phyloP scores from a whole-genome alignment of 2,797 vertebrate species.

The Cirrhinus molitorella region DNA sequence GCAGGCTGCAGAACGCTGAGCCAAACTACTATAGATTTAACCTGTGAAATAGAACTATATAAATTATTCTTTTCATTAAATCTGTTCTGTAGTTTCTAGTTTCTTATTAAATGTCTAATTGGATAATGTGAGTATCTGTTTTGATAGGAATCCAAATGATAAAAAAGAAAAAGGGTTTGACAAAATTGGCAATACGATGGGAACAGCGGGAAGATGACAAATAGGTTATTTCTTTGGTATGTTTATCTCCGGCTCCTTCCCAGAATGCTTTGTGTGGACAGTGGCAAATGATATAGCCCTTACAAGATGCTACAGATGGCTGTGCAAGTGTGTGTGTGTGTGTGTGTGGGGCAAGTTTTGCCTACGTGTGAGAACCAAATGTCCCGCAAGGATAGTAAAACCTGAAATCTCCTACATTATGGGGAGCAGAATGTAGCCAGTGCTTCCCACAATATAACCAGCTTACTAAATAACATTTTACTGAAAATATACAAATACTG shows the following conservation, averaged over 20 bases:
- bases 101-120: neutral
- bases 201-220: slow-evolving; percentile 28
- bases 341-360: slow-evolving; percentile 33
- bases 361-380: slow-evolving; percentile 15
- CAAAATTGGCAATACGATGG: neutral
- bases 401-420: neutral
- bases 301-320: slow-evolving; percentile 48
- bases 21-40: slow-evolving; percentile 10
- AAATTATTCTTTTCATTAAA: no score
- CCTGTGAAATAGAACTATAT: neutral
- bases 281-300: slow-evolving; percentile 46
- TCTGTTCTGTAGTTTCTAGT: no score
- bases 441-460: neutral
- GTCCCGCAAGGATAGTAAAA: slow-evolving; percentile 7
- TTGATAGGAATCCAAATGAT: neutral
- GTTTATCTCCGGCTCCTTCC: slow-evolving; percentile 36
- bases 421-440: neutral
- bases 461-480: neutral
- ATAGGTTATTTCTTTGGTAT: slow-evolving; percentile 27
- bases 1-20: neutral
- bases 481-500: neutral
- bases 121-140: neutral
- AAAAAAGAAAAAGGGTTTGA: neutral
- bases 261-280: slow-evolving; percentile 42
- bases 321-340: slow-evolving; percentile 39